These are phyloP conservation scores for Anguilla marmorata DNA, from an alignment of 2,797 vertebrate genomes.

Conservation along the genomic window DNA sequence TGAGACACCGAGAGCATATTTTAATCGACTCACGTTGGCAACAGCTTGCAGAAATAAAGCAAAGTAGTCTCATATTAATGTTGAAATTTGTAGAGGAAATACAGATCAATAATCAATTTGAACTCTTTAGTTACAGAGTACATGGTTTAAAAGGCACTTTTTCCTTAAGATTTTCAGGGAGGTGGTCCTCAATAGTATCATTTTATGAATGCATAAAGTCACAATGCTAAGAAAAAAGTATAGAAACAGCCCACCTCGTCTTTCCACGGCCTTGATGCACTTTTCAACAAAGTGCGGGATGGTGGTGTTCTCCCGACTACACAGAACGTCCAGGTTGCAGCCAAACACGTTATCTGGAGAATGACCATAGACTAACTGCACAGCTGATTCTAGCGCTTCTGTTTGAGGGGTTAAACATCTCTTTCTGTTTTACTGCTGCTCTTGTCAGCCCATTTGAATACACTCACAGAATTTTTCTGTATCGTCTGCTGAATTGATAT, in stretches of 20 bases:
- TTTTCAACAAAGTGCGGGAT: conserved; percentile 84
- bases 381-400: not conserved
- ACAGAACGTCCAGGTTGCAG: conserved; percentile 80
- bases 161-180: not conserved
- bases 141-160: not conserved
- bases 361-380: not conserved
- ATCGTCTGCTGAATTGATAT: no score
- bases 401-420: not conserved
- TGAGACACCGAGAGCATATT: not conserved
- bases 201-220: not conserved
- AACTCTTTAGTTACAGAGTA: not conserved
- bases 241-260: conserved; percentile 72
- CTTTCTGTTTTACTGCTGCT: not conserved
- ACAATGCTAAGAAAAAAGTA: not conserved
- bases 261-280: conserved; percentile 83
- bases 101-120: not conserved
- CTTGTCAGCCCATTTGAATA: not conserved
- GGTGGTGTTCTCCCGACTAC: conserved; percentile 75
- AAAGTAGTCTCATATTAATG: not conserved
- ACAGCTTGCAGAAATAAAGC: not conserved
- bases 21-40: not conserved
- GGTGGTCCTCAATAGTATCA: not conserved
- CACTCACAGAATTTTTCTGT: not conserved
- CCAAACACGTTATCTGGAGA: conserved; percentile 88
- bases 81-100: not conserved